These are phyloP conservation scores for Hirundichthys speculiger DNA, from an alignment of 2,113 vertebrate species.

Conservation along the genomic window DNA sequence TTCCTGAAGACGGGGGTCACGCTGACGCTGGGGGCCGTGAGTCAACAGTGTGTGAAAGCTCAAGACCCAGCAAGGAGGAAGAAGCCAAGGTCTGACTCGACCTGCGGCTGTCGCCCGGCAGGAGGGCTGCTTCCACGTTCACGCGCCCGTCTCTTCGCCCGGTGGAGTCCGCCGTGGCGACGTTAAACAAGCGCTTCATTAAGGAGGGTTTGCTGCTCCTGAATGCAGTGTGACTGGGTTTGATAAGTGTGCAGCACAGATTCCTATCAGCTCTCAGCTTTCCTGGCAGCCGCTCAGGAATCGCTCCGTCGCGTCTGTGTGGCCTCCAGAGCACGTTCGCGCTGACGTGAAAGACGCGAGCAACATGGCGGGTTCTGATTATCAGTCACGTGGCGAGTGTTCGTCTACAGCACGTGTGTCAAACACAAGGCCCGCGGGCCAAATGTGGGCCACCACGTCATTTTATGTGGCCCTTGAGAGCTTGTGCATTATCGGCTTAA, in stretches of 20 bases:
- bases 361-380: too few relatives aligned
- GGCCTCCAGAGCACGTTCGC: neutral
- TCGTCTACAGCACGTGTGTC: too few relatives aligned
- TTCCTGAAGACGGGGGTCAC: conserved; percentile 82
- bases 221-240: conserved; percentile 23
- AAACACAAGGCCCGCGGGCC: too few relatives aligned
- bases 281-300: conserved; percentile 31
- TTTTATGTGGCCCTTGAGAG: too few relatives aligned
- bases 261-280: conserved; percentile 29
- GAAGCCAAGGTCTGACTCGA: conserved; percentile 49
- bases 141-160: conserved; percentile 23
- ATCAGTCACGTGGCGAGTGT: too few relatives aligned
- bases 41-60: conserved; percentile 52
- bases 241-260: conserved; percentile 9
- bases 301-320: conserved; percentile 10
- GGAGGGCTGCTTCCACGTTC: conserved; percentile 14
- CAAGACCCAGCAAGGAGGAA: conserved; percentile 39
- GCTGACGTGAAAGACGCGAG: too few relatives aligned
- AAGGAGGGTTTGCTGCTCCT: neutral
- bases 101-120: conserved; percentile 4
- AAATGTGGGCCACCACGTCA: too few relatives aligned
- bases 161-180: conserved; percentile 3
- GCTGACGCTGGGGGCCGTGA: conserved; percentile 47
- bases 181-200: neutral
- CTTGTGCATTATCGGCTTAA: too few relatives aligned